Conservation (phyloP, 2,888 invertebrate genomes). For the Onthophagus sagittarius region DNA sequence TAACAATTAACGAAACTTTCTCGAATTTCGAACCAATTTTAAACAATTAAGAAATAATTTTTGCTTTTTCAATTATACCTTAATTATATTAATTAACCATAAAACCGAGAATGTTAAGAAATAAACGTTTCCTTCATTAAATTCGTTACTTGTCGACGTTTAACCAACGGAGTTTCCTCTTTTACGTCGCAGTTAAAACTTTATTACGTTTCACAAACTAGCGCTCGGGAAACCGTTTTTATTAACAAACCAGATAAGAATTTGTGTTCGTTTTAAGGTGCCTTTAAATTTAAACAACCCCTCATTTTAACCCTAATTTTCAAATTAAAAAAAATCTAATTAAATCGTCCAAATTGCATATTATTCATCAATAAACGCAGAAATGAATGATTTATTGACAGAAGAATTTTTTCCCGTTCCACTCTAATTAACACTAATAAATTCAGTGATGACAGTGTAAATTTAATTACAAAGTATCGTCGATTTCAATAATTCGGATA, state of each 20-base stretch:
- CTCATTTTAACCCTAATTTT: neutral
- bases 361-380: no score
- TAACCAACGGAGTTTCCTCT: neutral
- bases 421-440: no score
- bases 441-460: no score
- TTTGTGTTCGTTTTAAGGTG: neutral
- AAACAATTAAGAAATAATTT: no score
- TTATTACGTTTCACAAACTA: neutral
- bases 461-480: no score
- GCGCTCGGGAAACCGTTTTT: neutral
- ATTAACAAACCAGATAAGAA: neutral
- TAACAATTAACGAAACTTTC: neutral
- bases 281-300: neutral
- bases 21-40: neutral
- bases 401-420: no score
- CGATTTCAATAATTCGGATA: no score
- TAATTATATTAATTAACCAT: neutral
- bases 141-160: neutral
- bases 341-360: no score
- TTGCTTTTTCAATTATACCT: no score
- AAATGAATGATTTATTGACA: no score
- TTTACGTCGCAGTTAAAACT: neutral
- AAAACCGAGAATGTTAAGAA: neutral
- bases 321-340: neutral
- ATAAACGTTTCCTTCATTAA: neutral